Evolutionary conservation across 92 coral and sea anemone genomes (phyloP).

Genomic region (Blastomussa wellsi): DNA sequence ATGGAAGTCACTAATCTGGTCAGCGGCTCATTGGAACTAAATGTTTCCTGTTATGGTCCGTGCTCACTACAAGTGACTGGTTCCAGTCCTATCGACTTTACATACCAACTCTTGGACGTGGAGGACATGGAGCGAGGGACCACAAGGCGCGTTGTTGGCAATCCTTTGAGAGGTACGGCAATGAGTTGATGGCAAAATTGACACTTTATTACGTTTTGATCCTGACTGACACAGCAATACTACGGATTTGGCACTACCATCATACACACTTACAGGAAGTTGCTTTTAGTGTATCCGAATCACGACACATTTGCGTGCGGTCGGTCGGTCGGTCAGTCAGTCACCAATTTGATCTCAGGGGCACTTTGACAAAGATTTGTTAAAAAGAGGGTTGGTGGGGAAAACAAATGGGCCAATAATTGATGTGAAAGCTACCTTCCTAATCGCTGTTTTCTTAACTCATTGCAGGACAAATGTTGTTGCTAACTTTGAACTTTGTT

Average conservation of each 20-base stretch:
- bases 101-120: conserved; percentile 47
- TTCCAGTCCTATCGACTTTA: conserved; percentile 50
- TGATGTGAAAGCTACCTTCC: background rate
- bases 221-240: too few species aligned
- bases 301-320: too few species aligned
- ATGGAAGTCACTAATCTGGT: conserved; percentile 24
- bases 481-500: conserved; percentile 30
- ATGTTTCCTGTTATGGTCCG: conserved; percentile 36
- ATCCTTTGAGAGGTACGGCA: conserved; percentile 66
- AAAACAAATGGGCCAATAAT: background rate
- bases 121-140: conserved; percentile 38
- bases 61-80: conserved; percentile 54
- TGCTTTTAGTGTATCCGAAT: too few species aligned
- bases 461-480: conserved; percentile 21
- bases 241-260: background rate
- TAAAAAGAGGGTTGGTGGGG: background rate
- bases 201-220: background rate
- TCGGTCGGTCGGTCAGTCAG: too few species aligned
- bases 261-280: background rate
- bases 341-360: too few species aligned
- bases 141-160: conserved; percentile 45
- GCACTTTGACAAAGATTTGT: too few species aligned
- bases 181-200: background rate
- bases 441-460: too few species aligned
- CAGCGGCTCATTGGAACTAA: conserved; percentile 27